Conservation (phyloP, 2,113 vertebrate species). For the Leucosticte australis region DNA sequence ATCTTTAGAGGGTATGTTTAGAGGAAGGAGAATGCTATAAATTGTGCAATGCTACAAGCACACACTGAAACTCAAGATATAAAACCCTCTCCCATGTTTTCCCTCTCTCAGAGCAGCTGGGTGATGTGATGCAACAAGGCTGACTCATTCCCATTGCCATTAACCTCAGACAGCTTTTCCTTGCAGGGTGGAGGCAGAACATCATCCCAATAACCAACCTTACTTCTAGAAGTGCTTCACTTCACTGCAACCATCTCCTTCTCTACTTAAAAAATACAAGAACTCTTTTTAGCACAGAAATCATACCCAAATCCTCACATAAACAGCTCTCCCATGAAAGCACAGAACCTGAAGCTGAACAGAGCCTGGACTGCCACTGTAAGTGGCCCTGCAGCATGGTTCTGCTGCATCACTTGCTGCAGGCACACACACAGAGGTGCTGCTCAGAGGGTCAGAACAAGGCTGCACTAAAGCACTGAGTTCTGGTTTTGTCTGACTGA, state of each 20-base stretch:
- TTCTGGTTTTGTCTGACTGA: accelerated
- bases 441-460: background rate
- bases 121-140: background rate
- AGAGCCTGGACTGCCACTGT: background rate
- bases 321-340: background rate
- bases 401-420: accelerated
- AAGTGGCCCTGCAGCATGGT: accelerated
- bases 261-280: background rate
- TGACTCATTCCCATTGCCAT: background rate
- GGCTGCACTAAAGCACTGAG: background rate
- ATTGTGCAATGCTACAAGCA: background rate
- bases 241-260: background rate
- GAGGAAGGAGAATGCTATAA: background rate
- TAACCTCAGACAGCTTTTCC: background rate
- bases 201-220: background rate
- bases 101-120: background rate
- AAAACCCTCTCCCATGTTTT: background rate
- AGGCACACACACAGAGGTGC: accelerated
- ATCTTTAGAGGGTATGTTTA: background rate
- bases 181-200: background rate
- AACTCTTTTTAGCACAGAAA: background rate
- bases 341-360: background rate
- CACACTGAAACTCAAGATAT: background rate
- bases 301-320: background rate
- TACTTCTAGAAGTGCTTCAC: background rate